phyloP scores from a whole-genome alignment of 1,140 invertebrate genomes.

The Solen grandis region DNA sequence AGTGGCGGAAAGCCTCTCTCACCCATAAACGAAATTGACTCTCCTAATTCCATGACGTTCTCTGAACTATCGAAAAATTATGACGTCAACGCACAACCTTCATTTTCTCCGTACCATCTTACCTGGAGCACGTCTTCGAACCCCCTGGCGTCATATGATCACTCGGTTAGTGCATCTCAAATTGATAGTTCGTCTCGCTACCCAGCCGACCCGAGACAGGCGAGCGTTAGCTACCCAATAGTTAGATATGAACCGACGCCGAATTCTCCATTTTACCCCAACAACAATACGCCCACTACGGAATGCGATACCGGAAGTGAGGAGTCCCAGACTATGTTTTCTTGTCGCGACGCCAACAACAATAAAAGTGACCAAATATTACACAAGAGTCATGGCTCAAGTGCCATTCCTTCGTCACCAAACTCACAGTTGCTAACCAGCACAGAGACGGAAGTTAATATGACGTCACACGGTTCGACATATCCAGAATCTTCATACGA shows the following conservation, averaged over 20 bases:
- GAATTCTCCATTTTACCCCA: constrained; percentile 45
- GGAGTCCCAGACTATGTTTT: constrained; percentile 1
- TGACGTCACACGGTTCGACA: constrained; percentile 5
- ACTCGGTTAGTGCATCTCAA: background rate
- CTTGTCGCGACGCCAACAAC: background rate
- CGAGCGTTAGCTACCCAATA: background rate
- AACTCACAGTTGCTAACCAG: background rate
- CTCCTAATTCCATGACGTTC: constrained; percentile 36
- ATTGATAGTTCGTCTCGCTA: background rate
- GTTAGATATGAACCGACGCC: constrained; percentile 9
- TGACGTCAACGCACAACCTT: constrained; percentile 23
- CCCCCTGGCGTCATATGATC: background rate
- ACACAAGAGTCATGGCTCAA: too few relatives aligned
- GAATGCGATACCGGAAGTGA: constrained; percentile 47
- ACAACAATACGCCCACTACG: constrained; percentile 54
- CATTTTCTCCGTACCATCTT: constrained; percentile 42
- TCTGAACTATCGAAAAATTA: constrained; percentile 43
- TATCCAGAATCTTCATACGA: constrained; percentile 34
- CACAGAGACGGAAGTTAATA: constrained; percentile 18
- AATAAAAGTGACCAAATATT: too few relatives aligned
- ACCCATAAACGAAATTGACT: constrained; percentile 53
- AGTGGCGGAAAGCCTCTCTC: constrained; percentile 37
- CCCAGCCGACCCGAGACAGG: background rate
- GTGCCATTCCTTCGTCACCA: constrained; percentile 6
- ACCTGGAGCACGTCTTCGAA: constrained; percentile 19